phyloP scores from a whole-genome alignment of 2,888 invertebrate species.

The Parapristionchus giblindavisi region DNA sequence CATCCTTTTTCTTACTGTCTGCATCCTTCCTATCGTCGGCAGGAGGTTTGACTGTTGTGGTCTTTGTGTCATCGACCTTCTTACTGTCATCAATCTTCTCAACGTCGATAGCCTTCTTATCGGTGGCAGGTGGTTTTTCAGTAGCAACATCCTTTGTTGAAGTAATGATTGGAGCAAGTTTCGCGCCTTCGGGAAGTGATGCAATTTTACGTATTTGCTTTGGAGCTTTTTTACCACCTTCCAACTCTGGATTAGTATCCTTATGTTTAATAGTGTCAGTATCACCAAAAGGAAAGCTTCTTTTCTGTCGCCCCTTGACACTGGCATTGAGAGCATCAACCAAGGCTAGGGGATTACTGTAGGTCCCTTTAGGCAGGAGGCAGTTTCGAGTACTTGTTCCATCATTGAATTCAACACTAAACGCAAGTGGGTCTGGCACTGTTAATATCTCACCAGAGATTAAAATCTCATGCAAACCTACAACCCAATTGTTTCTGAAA shows the following conservation, averaged over 20 bases:
- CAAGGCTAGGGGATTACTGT: neutral
- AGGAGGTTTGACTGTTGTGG: no score
- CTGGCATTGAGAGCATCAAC: neutral
- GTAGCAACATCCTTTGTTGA: no score
- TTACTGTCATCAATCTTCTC: neutral
- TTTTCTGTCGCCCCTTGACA: no score
- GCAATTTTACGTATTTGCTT: no score
- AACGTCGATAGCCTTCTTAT: neutral
- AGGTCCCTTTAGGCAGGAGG: neutral
- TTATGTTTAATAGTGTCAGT: no score
- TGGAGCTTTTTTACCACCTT: no score
- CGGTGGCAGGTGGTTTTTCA: no score
- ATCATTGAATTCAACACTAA: no score
- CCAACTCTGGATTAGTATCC: no score
- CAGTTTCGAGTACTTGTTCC: neutral
- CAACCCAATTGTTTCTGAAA: neutral
- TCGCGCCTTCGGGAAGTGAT: no score
- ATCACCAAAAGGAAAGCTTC: no score
- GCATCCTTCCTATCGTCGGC: neutral
- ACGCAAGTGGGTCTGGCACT: neutral
- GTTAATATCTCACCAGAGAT: neutral
- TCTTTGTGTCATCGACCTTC: neutral
- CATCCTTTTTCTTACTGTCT: neutral
- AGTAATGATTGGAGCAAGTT: no score
- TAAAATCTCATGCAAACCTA: constrained; percentile 1